These are phyloP conservation scores for Sebastes iracundus DNA, from an alignment of 2,797 vertebrate genomes.

Conservation along the genomic window DNA sequence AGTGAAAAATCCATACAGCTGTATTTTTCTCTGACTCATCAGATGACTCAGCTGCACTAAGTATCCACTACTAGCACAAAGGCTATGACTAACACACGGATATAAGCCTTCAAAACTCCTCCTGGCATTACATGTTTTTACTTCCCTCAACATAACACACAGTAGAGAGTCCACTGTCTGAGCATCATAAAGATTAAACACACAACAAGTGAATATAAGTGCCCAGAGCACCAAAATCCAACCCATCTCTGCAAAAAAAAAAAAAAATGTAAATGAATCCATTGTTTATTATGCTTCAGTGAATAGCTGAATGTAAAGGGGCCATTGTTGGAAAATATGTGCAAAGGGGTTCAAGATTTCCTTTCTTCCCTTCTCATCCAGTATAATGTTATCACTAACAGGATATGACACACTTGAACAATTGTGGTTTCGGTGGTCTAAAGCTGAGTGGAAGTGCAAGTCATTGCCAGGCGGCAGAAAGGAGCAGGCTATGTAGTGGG, in stretches of 20 bases:
- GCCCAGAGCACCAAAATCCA: neutral
- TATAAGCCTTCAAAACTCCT: neutral
- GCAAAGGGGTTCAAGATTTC: constrained; percentile 22
- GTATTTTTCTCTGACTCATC: constrained; percentile 7
- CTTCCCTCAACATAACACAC: neutral
- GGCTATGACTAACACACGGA: neutral
- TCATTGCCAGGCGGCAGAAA: constrained; percentile 11
- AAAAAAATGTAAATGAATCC: neutral
- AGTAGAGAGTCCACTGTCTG: too few relatives aligned
- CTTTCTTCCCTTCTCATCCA: constrained; percentile 4
- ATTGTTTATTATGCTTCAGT: constrained; percentile 27
- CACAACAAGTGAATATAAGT: neutral
- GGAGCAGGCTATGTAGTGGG: neutral
- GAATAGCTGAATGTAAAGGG: constrained; percentile 22
- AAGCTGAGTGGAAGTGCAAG: constrained; percentile 47
- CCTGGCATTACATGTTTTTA: neutral
- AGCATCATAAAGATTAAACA: neutral
- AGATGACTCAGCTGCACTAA: constrained; percentile 7
- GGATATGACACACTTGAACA: constrained; percentile 32
- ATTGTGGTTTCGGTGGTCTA: constrained; percentile 19
- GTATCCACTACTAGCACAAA: neutral
- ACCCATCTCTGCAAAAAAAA: neutral
- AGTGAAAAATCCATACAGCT: neutral
- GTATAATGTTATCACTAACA: constrained; percentile 41
- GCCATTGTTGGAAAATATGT: constrained; percentile 41